Evolutionary conservation across 1,140 invertebrate species (phyloP), one percentile per base, ranked within the genome.

Genomic region (Cydia amplana): DNA sequence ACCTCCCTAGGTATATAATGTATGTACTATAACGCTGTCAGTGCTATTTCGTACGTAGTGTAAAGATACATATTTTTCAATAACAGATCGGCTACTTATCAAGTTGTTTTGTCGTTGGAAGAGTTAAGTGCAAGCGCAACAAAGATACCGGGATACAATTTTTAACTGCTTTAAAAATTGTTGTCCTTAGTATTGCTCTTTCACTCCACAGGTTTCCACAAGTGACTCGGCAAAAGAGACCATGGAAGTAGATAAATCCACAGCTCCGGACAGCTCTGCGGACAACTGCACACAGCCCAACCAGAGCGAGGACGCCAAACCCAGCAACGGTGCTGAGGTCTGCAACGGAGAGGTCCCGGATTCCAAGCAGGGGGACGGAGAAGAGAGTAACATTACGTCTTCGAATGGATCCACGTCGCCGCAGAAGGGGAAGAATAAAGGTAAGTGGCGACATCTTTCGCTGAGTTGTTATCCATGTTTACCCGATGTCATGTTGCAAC

Each of bases 191-290:
- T 70, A 72, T 74, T 49, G 20, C 36, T 25, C 7, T 51, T 73
- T 60, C 23, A 7, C 76, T 74, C 75, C n/a, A 51, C 25, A 93
- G 93, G 92, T 93, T 60, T 93, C 94, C 0, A 95, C 94, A 14
- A 94, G 94, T 83, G 94, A 95, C 28, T 92, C 78, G 74, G 67
- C 79, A 14, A 83, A 83, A 70, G 86, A 85, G 49, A 40, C 87
- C 73, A 82, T 85, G 74, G 91, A 93, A 65, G 78, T 89, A 73
- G 85, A 90, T 28, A 92, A 92, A 55, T 82, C 83, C 28, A 82
- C 93, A n/a, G 93, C 93, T 82, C 94, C 94, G 4, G 94, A 95
- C 73, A 95, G 94, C 77, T 95, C 94, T 0, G 94, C 88, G 49
- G 94, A 95, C 80, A 90, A 93, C 43, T 92, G 92, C 60, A 87